Evolutionary conservation across 2,113 vertebrate species (phyloP), one percentile per base, ranked within the genome.

Genomic region (Mandrillus leucophaeus): DNA sequence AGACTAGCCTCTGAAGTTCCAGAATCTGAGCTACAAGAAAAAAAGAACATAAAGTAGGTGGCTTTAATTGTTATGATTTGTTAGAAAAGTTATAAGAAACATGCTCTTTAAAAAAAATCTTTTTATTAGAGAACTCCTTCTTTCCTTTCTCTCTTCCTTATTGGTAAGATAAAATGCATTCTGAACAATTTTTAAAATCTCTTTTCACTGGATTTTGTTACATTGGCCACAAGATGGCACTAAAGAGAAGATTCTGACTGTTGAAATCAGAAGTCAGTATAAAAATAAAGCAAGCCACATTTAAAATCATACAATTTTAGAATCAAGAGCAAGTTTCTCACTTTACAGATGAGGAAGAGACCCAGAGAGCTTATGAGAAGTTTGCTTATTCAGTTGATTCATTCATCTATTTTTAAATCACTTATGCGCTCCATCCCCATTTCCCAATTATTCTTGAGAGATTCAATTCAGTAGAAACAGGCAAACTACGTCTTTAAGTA

Each of bases 11-110:
- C 99, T 91, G 99, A 99, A 88, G 99, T 99, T 99, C 99, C 99
- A 99, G 99, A 99, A 98, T 99, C 99, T 98, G 99, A 99, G 98
- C 99, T 99, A 98, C 92, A 99, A 99, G 98, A 99, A 98, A 99
- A 99, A 99, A 98, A 99, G 96, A 99, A 98, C 96, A 99, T 98
- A 93, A 98, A 97, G 98, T 76, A 93, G 72, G 85, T 95, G 94
- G 98, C 97, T 98, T 99, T 97, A 98, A 98, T 93, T 92, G 96
- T 97, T 97, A 98, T 6, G 88, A 93, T 98, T 76, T 94, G 98
- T 99, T 98, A 99, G 98, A 95, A 78, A 97, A 91, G 96, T 98
- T 98, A 98, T 95, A 98, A 93, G 98, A 98, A 98, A 98, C 97
- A 99, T 97, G 98, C 97, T 95, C 97, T 95, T 55, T 32, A 1